Percentiles rank a stretch among this genome's conserved stretches.
phyloP scores from a whole-genome alignment of 2,888 invertebrate species.

The Tipula helvola region DNA sequence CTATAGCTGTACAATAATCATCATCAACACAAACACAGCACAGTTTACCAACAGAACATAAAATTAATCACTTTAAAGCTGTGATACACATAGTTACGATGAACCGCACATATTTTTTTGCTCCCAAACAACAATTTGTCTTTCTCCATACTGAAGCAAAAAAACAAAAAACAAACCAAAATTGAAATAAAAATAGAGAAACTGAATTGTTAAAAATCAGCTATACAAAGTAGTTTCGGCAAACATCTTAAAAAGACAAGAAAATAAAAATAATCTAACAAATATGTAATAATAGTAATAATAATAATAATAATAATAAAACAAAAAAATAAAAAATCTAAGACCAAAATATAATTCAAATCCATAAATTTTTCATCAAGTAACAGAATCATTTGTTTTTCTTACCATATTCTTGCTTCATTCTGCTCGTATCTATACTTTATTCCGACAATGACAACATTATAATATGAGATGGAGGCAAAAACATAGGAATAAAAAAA shows the following conservation, averaged over 20 bases:
- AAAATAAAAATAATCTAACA: background rate
- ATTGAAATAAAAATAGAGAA: background rate
- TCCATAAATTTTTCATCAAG: slow-evolving; percentile 4
- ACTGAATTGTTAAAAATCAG: background rate
- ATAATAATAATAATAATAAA: background rate
- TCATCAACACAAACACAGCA: background rate
- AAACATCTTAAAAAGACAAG: background rate
- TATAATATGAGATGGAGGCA: background rate
- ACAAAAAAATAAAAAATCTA: background rate
- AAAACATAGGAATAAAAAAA: background rate
- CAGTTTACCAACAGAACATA: background rate
- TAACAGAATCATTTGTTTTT: background rate
- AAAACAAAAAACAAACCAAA: background rate
- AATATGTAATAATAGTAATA: background rate
- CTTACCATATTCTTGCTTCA: background rate
- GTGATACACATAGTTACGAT: background rate
- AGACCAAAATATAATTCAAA: background rate
- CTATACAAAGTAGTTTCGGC: background rate
- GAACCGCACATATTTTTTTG: background rate
- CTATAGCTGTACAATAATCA: background rate
- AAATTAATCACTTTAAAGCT: background rate
- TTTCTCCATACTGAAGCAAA: background rate
- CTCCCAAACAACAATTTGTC: background rate
- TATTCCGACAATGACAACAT: background rate
- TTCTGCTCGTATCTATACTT: background rate